Percentiles rank a stretch among this genome's conserved stretches.
phyloP scores from a whole-genome alignment of 2,797 vertebrate species.

The Karalla daura region DNA sequence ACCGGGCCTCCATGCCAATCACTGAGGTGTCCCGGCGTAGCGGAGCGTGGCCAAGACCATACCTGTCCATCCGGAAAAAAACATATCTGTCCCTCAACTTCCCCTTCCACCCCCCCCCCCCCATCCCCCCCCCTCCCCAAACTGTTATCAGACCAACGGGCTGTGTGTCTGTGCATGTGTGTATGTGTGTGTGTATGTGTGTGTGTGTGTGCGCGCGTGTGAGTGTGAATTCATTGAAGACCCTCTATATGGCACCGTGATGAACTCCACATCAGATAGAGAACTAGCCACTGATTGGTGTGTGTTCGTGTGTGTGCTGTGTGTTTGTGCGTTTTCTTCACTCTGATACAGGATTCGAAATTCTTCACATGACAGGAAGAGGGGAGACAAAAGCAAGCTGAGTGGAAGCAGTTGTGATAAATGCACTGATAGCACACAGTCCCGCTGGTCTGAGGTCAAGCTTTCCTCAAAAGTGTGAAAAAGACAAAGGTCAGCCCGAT shows the following conservation, averaged over 20 bases:
- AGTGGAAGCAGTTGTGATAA: slow-evolving; percentile 57
- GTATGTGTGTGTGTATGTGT: slow-evolving; percentile 28
- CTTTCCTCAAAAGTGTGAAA: not conserved
- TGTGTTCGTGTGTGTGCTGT: slow-evolving; percentile 45
- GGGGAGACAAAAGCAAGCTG: slow-evolving; percentile 11
- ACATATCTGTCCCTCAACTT: slow-evolving; percentile 72
- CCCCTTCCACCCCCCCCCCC: slow-evolving; percentile 50
- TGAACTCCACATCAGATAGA: slow-evolving; percentile 66
- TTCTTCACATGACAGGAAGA: slow-evolving; percentile 23
- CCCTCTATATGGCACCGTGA: slow-evolving; percentile 53
- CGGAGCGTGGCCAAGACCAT: slow-evolving; percentile 67
- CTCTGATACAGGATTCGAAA: slow-evolving; percentile 23
- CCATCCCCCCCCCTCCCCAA: slow-evolving; percentile 41
- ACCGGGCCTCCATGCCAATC: slow-evolving; percentile 71
- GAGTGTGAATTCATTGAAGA: slow-evolving; percentile 44
- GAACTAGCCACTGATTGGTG: slow-evolving; percentile 46
- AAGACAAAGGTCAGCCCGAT: not conserved
- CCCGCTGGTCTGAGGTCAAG: not conserved
- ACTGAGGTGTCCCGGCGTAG: slow-evolving; percentile 65
- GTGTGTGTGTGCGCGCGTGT: slow-evolving; percentile 23
- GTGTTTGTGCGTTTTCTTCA: slow-evolving; percentile 28
- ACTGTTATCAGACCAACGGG: slow-evolving; percentile 68
- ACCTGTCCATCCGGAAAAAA: slow-evolving; percentile 76
- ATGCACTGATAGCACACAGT: slow-evolving; percentile 42
- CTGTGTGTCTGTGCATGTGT: slow-evolving; percentile 25